Evolutionary conservation across 2,113 vertebrate genomes (phyloP).

Genomic region (Mormyrus iriodes): DNA sequence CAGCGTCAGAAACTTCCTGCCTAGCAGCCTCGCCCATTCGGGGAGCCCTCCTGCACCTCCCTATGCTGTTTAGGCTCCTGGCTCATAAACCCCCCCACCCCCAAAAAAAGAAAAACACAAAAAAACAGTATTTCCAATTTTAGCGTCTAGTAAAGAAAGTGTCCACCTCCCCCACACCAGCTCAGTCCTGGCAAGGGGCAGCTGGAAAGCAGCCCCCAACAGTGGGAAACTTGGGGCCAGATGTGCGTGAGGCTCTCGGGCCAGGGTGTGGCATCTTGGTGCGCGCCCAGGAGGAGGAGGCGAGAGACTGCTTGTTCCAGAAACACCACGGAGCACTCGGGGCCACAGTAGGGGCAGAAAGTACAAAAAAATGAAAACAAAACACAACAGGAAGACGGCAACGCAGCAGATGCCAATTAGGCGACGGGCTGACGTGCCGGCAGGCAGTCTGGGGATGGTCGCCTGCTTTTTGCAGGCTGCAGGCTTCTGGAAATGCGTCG

Average conservation of each 20-base stretch:
- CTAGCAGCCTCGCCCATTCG: not conserved
- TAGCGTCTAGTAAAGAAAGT: not conserved
- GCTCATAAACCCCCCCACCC: not conserved
- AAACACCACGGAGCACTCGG: conserved; percentile 35
- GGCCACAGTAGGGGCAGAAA: conserved; percentile 24
- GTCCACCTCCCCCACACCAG: not conserved
- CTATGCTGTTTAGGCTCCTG: not conserved
- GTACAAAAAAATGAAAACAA: conserved; percentile 25
- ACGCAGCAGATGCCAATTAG: conserved; percentile 56
- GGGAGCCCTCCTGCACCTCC: not conserved
- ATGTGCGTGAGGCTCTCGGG: conserved; percentile 34
- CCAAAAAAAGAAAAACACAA: not conserved
- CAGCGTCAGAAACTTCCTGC: not conserved
- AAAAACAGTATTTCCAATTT: not conserved
- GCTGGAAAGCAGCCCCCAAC: conserved; percentile 19
- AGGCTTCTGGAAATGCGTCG: not conserved
- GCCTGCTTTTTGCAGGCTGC: not conserved
- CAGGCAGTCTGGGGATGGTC: not conserved
- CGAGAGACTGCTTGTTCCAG: conserved; percentile 31
- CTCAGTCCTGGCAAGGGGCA: conserved; percentile 2
- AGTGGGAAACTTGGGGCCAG: conserved; percentile 40
- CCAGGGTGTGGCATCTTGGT: conserved; percentile 30
- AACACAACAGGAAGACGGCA: conserved; percentile 58
- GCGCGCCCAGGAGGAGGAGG: conserved; percentile 39
- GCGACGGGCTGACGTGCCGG: conserved; percentile 46